Base-by-base conservation (phyloP, 2,888 invertebrate species). In the Pollenia labialis region DNA sequence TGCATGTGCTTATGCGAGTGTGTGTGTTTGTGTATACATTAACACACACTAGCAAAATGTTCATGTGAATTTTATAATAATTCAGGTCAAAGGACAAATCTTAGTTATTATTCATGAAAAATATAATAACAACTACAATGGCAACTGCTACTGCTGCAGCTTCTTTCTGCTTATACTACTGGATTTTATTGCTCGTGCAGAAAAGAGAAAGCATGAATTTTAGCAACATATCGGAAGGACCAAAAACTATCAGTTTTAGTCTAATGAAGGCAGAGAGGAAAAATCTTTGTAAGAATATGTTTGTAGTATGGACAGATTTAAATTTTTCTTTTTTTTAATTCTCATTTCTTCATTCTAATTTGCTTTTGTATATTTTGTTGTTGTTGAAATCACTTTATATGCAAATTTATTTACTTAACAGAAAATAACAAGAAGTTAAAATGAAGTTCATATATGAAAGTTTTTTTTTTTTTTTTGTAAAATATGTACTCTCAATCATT, bases 11-110 rank as follows among this genome's bases (percentile, higher is more conserved):
- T 46, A 62, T 44, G 2, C 48, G 9, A 44, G 14, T n/a, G 16
- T 42, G 1, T 23, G 1, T 4, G 18, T 11, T 2, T 12, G 16
- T 42, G 42, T 42, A 18, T 72, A 1, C 23, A 44, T 9, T 12
- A 1, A 32, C 23, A 58, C 2, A 60, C 11, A 58, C 18, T 16
- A 44, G n/a, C 40, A 64, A 7, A 50, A 69, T 79, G 58, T 79
- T 58, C 58, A 23, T 69, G 52, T 64, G 46, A 52, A 56, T 79
- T 84, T 68, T 74, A 66, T 76, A 72, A 85, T 85, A 50, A 85
- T 75, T 82, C 74, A 75, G 85, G 81, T 85, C 85, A 85, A 85
- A 85, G 82, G 82, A 82, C 79, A 81, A 85, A 71, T 81, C 71
- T 64, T 68, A 66, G 72, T 85, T 85, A 77, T 81, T 81, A 85